Conservation (phyloP, 2,113 vertebrate genomes). For the Ctenomys sociabilis region DNA sequence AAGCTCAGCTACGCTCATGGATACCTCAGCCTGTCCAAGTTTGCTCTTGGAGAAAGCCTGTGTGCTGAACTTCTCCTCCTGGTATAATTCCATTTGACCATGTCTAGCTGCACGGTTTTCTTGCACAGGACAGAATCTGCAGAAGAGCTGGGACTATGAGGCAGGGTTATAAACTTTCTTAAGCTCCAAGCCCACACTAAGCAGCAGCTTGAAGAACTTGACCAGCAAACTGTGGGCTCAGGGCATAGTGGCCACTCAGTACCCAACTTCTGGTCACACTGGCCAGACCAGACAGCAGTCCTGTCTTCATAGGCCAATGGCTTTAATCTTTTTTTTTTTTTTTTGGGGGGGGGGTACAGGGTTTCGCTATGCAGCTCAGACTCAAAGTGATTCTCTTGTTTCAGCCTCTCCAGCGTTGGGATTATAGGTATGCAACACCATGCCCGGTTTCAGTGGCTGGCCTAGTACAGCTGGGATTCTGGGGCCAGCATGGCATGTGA, state of each 20-base stretch:
- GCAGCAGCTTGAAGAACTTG: not conserved
- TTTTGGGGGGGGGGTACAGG: no score
- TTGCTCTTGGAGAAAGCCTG: not conserved
- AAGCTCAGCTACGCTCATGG: not conserved
- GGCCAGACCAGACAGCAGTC: not conserved
- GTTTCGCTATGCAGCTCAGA: no score
- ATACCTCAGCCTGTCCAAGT: not conserved
- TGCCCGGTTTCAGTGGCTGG: no score
- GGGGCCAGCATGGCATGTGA: no score
- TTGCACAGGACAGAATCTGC: not conserved
- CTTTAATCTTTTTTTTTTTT: no score
- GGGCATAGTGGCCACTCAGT: not conserved
- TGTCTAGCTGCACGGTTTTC: not conserved
- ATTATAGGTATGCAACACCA: no score
- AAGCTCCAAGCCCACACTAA: not conserved
- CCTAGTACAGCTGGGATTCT: no score
- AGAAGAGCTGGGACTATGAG: not conserved
- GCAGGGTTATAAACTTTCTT: not conserved
- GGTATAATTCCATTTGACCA: not conserved
- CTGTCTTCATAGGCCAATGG: not conserved
- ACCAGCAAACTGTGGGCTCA: not conserved
- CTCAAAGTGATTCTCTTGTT: no score
- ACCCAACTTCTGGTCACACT: not conserved
- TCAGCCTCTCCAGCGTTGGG: no score
- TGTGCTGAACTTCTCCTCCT: not conserved